Evolutionary conservation across 2,888 invertebrate species (phyloP).

Genomic region (Apomyelois bistriatella): DNA sequence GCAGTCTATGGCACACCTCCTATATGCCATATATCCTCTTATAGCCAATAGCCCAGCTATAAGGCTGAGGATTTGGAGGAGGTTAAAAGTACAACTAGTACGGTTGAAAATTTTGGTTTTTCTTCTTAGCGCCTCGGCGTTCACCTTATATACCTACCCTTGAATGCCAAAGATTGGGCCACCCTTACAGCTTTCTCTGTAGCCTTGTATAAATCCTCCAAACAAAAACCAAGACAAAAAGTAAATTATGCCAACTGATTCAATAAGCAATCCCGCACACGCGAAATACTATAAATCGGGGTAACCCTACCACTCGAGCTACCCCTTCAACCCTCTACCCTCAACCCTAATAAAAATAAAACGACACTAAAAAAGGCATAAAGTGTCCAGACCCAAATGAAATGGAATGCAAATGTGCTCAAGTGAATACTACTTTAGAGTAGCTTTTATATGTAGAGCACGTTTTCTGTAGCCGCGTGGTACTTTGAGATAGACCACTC

Average conservation of each 20-base stretch:
- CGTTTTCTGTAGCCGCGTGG: not conserved
- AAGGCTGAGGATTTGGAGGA: too few species aligned
- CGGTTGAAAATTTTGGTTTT: too few species aligned
- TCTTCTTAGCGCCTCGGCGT: too few species aligned
- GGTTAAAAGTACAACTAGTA: too few species aligned
- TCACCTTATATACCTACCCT: too few species aligned
- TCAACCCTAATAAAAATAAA: slow-evolving; percentile 56
- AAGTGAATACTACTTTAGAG: not conserved
- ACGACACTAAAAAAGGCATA: slow-evolving; percentile 59
- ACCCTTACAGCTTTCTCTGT: too few species aligned
- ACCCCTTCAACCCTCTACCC: slow-evolving; percentile 40
- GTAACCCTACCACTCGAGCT: slow-evolving; percentile 41
- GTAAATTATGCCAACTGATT: not conserved
- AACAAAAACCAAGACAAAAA: not conserved
- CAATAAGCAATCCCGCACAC: slow-evolving; percentile 5
- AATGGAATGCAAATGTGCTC: slow-evolving; percentile 70
- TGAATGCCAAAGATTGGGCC: too few species aligned
- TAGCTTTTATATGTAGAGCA: not conserved
- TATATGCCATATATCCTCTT: too few species aligned
- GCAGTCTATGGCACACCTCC: too few species aligned
- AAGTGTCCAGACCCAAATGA: slow-evolving; percentile 60
- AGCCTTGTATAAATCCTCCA: too few species aligned
- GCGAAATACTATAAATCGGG: slow-evolving; percentile 4
- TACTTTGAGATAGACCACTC: too few species aligned
- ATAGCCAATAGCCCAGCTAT: too few species aligned